Conservation (phyloP, 2,797 vertebrate species). For the Triplophysa yarkandensis region DNA sequence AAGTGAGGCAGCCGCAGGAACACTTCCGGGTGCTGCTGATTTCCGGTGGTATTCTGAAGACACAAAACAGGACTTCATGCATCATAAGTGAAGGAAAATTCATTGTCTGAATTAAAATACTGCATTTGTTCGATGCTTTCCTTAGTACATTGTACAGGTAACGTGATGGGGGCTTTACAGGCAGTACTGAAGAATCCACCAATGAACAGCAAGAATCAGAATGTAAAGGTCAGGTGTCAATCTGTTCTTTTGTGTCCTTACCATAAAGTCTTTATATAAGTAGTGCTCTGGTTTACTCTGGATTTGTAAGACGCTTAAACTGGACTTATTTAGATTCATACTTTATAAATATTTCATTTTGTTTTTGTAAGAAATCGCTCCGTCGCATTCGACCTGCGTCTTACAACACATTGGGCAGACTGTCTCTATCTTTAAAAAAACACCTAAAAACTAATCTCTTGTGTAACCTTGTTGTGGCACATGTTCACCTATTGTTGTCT, state of each 20-base stretch:
- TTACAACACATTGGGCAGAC: too few species aligned
- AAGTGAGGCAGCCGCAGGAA: conserved; percentile 14
- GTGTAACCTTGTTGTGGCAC: too few species aligned
- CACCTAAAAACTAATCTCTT: too few species aligned
- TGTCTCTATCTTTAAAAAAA: too few species aligned
- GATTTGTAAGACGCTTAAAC: not conserved
- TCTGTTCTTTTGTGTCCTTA: too few species aligned
- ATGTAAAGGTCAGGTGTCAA: conserved; percentile 83
- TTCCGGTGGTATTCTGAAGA: conserved; percentile 8
- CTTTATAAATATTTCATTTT: not conserved
- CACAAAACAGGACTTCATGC: not conserved
- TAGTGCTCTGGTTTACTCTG: not conserved
- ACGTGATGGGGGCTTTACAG: conserved; percentile 90
- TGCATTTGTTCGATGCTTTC: conserved; percentile 6
- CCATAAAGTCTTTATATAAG: not conserved
- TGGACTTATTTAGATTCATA: not conserved
- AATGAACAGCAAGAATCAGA: conserved; percentile 97
- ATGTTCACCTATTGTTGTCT: too few species aligned
- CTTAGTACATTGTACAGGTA: conserved; percentile 80
- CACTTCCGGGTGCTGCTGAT: conserved; percentile 31
- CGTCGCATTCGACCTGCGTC: too few species aligned
- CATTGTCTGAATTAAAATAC: not conserved
- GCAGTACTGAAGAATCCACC: conserved; percentile 97
- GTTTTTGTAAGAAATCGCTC: too few species aligned
- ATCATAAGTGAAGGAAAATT: not conserved